Conservation (phyloP, 2,888 invertebrate species). For the Actias luna region DNA sequence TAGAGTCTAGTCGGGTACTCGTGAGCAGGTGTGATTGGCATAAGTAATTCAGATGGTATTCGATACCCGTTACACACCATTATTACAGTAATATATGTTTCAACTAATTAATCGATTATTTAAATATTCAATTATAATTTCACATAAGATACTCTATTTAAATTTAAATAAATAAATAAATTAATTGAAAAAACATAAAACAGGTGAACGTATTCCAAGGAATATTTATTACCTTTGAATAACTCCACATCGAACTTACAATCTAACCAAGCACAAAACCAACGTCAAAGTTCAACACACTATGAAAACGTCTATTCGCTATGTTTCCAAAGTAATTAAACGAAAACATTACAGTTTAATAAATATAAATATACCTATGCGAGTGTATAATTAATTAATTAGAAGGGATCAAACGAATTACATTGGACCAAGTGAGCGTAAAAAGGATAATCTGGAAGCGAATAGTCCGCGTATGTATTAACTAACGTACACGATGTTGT, state of each 20-base stretch:
- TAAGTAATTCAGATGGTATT: no score
- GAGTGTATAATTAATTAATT: slow-evolving; percentile 18
- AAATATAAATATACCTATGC: neutral
- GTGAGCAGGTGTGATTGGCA: no score
- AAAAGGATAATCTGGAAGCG: slow-evolving; percentile 19
- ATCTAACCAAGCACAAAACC: neutral
- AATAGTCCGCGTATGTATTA: neutral
- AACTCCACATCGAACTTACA: neutral
- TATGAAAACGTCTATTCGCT: neutral
- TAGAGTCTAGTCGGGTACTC: no score
- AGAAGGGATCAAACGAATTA: slow-evolving; percentile 20
- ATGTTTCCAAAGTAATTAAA: neutral
- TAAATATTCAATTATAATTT: no score
- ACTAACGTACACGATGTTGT: neutral
- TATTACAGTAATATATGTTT: no score
- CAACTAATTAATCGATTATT: no score
- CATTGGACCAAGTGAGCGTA: slow-evolving; percentile 17
- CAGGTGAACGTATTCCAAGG: no score
- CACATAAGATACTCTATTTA: no score
- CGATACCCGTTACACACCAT: no score
- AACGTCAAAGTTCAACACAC: neutral
- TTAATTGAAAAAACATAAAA: no score
- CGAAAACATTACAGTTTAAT: neutral
- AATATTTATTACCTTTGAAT: neutral
- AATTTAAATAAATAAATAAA: no score